Conservation (phyloP, 2,888 invertebrate species). For the Orchesellides sinensis region DNA sequence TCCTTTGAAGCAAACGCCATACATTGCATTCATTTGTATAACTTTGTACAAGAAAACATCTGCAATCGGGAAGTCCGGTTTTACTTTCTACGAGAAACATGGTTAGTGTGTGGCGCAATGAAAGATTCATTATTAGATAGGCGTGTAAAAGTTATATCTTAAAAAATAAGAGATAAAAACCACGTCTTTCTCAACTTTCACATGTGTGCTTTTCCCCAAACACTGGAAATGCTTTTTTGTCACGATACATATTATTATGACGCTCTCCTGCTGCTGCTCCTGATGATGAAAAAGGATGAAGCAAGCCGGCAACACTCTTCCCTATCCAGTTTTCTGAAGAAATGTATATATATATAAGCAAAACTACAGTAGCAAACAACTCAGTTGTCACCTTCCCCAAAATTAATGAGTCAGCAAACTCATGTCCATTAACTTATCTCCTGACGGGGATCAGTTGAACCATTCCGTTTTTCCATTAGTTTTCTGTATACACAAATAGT, state of each 20-base stretch:
- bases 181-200: not conserved
- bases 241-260: slow-evolving; percentile 14
- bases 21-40: no score
- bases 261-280: slow-evolving; percentile 10
- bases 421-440: slow-evolving; percentile 31
- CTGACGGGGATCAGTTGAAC: slow-evolving; percentile 3
- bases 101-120: no score
- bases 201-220: not conserved
- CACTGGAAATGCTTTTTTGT: slow-evolving; percentile 14
- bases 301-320: not conserved
- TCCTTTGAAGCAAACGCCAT: no score
- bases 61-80: no score
- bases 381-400: slow-evolving; percentile 38
- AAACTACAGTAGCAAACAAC: slow-evolving; percentile 13
- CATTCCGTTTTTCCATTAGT: slow-evolving; percentile 6
- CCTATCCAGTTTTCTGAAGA: no score
- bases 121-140: not conserved
- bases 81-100: no score
- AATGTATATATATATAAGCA: not conserved
- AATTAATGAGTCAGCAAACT: slow-evolving; percentile 38
- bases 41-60: no score
- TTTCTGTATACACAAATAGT: not conserved
- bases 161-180: slow-evolving; percentile 2
- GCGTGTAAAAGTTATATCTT: not conserved
- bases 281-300: not conserved